Evolutionary conservation across 2,797 vertebrate genomes (phyloP).

Genomic region (Brachyalestes nurse): DNA sequence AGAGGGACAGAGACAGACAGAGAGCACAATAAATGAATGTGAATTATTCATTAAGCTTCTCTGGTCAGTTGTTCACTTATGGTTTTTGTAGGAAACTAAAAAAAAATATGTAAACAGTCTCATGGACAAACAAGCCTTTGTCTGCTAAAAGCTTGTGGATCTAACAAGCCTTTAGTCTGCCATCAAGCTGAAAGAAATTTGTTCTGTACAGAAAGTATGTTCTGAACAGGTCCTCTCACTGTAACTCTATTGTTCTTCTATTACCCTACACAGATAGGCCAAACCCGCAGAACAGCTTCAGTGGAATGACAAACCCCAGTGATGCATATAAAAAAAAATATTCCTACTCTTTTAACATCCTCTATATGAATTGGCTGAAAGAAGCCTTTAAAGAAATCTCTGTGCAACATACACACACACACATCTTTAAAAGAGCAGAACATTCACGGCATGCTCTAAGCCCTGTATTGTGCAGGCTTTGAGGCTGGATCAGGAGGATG

Average conservation of each 20-base stretch:
- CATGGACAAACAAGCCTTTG: conserved; percentile 9
- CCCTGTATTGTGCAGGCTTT: conserved; percentile 66
- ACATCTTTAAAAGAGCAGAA: conserved; percentile 10
- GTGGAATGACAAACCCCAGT: neutral
- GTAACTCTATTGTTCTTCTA: neutral
- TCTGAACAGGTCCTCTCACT: neutral
- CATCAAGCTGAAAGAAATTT: no score
- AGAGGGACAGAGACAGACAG: no score
- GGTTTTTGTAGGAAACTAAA: neutral
- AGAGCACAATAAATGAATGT: conserved; percentile 38
- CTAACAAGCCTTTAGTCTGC: no score
- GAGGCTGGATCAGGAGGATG: conserved; percentile 64
- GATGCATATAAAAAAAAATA: neutral
- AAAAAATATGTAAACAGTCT: neutral
- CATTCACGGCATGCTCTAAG: conserved; percentile 1
- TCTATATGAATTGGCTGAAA: neutral
- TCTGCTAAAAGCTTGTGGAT: no score
- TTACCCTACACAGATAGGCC: neutral
- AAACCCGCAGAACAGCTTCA: neutral
- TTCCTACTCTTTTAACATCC: neutral
- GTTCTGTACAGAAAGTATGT: neutral
- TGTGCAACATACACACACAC: neutral
- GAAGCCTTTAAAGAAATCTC: conserved; percentile 8
- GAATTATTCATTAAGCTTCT: conserved; percentile 42
- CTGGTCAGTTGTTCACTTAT: conserved; percentile 17